Conservation (phyloP, 53 echinoderm and acorn worm species). For the Arbacia lixula region DNA sequence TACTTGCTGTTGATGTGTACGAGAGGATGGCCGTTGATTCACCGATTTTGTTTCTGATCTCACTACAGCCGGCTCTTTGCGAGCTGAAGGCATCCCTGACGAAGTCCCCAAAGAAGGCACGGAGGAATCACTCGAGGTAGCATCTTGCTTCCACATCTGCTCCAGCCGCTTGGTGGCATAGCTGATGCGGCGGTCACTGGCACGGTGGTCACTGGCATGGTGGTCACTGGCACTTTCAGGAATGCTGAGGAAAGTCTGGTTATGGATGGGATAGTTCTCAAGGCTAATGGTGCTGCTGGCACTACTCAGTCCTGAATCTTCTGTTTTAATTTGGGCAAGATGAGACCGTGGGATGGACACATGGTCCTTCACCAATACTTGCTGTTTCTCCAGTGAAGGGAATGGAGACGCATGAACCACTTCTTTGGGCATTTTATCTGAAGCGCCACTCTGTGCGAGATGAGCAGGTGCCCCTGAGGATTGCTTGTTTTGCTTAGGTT, state of each 20-base stretch:
- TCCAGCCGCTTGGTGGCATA: slow-evolving; percentile 1
- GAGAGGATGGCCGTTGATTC: no score
- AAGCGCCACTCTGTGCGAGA: no score
- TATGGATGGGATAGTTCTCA: slow-evolving; percentile 21
- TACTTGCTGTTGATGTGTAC: no score
- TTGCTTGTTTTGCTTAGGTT: slow-evolving; percentile 6
- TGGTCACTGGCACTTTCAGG: slow-evolving; percentile 22
- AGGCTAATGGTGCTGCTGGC: slow-evolving; percentile 28
- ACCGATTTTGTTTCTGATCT: no score
- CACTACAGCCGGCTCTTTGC: no score
- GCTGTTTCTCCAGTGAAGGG: neutral
- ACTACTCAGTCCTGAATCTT: slow-evolving; percentile 29
- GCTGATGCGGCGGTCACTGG: slow-evolving; percentile 6
- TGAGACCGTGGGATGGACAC: neutral
- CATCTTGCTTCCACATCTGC: no score
- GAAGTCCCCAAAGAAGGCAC: no score
- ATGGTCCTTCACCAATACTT: neutral
- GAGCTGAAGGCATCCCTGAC: no score
- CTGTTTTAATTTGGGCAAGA: neutral
- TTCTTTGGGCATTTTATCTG: no score
- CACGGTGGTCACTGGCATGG: slow-evolving; percentile 14
- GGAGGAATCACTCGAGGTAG: no score
- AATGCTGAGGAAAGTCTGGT: neutral
- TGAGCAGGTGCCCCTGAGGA: no score
- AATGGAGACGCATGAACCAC: neutral